Base-by-base conservation (phyloP, 2,113 vertebrate species). In the Tetraodon nigroviridis region DNA sequence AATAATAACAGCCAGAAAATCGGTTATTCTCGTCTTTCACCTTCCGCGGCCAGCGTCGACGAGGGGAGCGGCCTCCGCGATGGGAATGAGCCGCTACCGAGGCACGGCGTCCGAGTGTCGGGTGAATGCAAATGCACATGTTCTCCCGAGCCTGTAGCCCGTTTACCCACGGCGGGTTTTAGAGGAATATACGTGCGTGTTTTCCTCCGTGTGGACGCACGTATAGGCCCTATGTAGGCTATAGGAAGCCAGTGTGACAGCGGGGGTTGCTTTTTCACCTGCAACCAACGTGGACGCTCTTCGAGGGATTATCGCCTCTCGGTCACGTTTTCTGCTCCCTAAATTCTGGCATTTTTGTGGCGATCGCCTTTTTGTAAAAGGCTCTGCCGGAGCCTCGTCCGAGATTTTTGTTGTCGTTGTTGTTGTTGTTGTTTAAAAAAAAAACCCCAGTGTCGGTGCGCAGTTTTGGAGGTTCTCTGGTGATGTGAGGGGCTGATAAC, bases 71-170 rank as follows among this genome's bases (percentile, higher is more conserved):
- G 80, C 84, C 76, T 80, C 61, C 75, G 66, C 61, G 75, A 73
- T 60, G 84, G 80, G 80, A 82, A 85, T 79, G 78, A 61, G 73
- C 80, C 56, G 77, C 75, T 71, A 66, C 77, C 79, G 73, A 71
- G 55, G 66, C 53, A 71, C 72, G 61, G 74, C 64, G 80, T 81
- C 71, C 76, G 83, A 63, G 63, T 81, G 78, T 75, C 79, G 67
- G 78, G 67, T 79, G 73, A 81, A 83, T 84, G 81, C 86, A 73
- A 78, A 84, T 85, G 79, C 87, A 88, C 86, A 86, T 83, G 85
- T 79, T 73, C 75, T 64, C 55, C 69, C 32, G 62, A 69, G 74
- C 66, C 60, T 67, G 61, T 78, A 77, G 78, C 55, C 61, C 55
- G 52, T 67, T 76, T 79, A 58, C 75, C 61, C 63, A 58, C 49